Base-by-base conservation (phyloP, 2,888 invertebrate species). In the Diplazon laetatorius region DNA sequence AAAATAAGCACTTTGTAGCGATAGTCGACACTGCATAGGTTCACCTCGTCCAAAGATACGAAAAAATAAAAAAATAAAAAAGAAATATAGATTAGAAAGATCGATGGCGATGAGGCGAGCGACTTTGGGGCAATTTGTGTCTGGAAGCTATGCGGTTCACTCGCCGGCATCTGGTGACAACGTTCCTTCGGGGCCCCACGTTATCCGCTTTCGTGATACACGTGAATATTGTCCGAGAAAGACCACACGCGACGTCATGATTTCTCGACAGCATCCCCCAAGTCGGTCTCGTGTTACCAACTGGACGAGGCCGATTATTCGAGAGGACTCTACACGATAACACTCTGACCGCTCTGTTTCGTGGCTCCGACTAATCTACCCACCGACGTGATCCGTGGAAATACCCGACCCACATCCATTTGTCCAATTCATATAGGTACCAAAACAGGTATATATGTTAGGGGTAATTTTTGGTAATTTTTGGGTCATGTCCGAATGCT, bases 71-170 rank as follows among this genome's bases (percentile, higher is more conserved):
- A 12, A 3, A 42, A n/a, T 3, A 12, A n/a, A 42, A 3, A 42
- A n/a, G 10, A 12, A n/a, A 42, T 42, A 42, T 12, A 2, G 42
- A 30, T 30, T 30, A 30, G 20, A 30, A 57, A 57, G 35, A 35
- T 66, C 60, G 59, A 59, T 70, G 22, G 48, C 59, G 10, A 20
- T 22, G 20, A 25, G 60, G 50, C 39, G 42, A 65, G 50, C 50
- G 39, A 70, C 48, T 70, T 70, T 42, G 60, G n/a, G 70, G 60
- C 60, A 48, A 42, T 60, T 70, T 60, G 59, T 70, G 20, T 37
- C 20, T 70, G 48, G 20, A 9, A 25, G n/a, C 39, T 50, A 35
- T 50, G 50, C 37, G 37, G 20, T 48, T 8, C 14, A 6, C 10
- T 30, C 30, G 20, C 9, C 5, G 12, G 20, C 48, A 10, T 5